These are phyloP conservation scores for Tarsius wallacei DNA, from an alignment of 2,797 vertebrate genomes.

Conservation along the genomic window DNA sequence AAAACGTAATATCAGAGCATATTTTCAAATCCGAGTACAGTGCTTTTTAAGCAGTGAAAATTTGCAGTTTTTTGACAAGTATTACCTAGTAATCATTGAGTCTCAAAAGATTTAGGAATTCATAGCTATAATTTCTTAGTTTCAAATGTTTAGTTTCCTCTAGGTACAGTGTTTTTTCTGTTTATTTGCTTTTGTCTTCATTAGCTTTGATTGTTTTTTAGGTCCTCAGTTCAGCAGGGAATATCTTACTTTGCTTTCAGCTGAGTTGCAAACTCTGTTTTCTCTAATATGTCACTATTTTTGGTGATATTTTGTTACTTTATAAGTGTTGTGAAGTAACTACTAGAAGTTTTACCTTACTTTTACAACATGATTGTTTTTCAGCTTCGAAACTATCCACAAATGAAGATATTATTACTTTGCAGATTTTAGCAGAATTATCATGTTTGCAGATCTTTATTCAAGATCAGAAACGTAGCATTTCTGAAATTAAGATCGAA, in stretches of 20 bases:
- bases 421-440: conserved; percentile 95
- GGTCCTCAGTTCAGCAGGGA: neutral
- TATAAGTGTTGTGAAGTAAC: conserved; percentile 4
- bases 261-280: conserved; percentile 30
- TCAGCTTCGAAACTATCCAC: conserved; percentile 94
- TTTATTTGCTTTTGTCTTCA: conserved; percentile 31
- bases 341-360: conserved; percentile 36
- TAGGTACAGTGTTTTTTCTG: neutral
- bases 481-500: conserved; percentile 97
- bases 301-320: conserved; percentile 36
- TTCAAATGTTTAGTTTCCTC: conserved; percentile 47
- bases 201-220: conserved; percentile 40
- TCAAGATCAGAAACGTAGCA: conserved; percentile 94
- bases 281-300: conserved; percentile 18
- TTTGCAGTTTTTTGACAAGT: neutral
- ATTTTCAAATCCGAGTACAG: neutral
- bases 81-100: neutral
- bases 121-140: neutral
- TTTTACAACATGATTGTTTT: conserved; percentile 73
- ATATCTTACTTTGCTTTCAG: neutral
- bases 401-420: conserved; percentile 95
- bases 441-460: conserved; percentile 96
- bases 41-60: neutral
- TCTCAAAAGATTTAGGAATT: conserved; percentile 1
- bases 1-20: neutral